Base-by-base conservation (phyloP, 1,140 invertebrate species). In the Sarcophaga bullata region DNA sequence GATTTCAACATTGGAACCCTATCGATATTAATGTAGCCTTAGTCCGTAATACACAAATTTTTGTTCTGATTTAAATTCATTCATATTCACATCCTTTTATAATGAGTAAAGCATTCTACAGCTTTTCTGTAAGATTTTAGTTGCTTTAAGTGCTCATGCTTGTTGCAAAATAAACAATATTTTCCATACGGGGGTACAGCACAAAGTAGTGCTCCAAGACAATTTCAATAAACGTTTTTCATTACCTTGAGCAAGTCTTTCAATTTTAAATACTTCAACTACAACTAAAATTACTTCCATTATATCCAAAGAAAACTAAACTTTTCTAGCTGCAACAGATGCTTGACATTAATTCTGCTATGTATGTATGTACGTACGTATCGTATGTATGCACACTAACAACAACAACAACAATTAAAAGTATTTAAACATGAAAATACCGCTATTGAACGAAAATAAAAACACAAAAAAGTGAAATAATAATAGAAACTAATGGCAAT, bases 151-250 rank as follows among this genome's bases (percentile, higher is more conserved):
- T 37, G 4, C 25, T 37, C 25, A 37, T 37, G 4, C 25, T 37
- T 37, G 25, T 37, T 37, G 25, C 25, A 37, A 37, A 37, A 37
- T 37, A 1, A 37, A 37, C 25, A 37, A 37, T 37, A 37, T 37
- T 37, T 37, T 37, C 25, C 25, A n/a, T n/a, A n/a, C n/a, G n/a
- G n/a, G n/a, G n/a, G n/a, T n/a, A n/a, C n/a, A n/a, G n/a, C n/a
- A 37, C 8, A 25, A 78, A 78, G 25, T 78, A 78, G 50, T 78
- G 15, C 48, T 48, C 9, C 73, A 75, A 47, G 50, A 52, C 48
- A 19, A 50, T 78, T 78, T 78, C 48, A 78, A 78, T 78, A 17
- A n/a, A n/a, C n/a, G n/a, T 78, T 78, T 8, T 78, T 48, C 75
- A 78, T 78, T 78, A 17, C 75, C 50, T 50, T 25, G 75, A 78